phyloP scores from a whole-genome alignment of 1,140 invertebrate genomes.

The Drosophila virilis region DNA sequence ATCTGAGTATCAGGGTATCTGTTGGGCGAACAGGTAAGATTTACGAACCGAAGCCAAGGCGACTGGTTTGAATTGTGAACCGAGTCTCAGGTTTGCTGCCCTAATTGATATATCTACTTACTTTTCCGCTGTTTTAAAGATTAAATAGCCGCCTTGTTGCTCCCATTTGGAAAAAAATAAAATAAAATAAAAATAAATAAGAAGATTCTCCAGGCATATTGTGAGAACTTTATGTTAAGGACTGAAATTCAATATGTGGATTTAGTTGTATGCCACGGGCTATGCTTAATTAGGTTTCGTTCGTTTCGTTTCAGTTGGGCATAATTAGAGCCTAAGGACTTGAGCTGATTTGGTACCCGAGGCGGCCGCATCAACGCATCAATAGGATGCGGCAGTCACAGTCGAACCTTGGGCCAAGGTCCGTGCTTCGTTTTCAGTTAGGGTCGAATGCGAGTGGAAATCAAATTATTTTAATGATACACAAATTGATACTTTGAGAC shows the following conservation, averaged over 20 bases:
- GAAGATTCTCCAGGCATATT: conserved; percentile 5
- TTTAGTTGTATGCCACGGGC: conserved; percentile 20
- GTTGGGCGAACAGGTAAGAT: no score
- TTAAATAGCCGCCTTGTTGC: not conserved
- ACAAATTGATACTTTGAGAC: conserved; percentile 82
- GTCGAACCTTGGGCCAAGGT: conserved; percentile 10
- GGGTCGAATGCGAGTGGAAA: conserved; percentile 66
- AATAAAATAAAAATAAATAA: not conserved
- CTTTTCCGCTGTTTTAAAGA: not conserved
- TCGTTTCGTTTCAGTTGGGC: conserved; percentile 33
- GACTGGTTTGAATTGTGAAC: no score
- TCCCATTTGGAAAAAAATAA: not conserved
- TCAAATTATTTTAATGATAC: conserved; percentile 83
- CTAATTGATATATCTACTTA: no score
- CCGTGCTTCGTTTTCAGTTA: conserved; percentile 24
- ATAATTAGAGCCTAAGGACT: conserved; percentile 61
- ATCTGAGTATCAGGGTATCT: no score
- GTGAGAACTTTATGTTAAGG: conserved; percentile 9
- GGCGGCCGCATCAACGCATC: conserved; percentile 2
- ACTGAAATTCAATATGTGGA: conserved; percentile 29
- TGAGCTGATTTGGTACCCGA: conserved; percentile 34
- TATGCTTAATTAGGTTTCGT: conserved; percentile 49
- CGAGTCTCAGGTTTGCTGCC: no score
- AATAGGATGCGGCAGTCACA: conserved; percentile 3
- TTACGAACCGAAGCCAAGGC: no score